Percentiles rank a stretch among this genome's conserved stretches.
phyloP scores from a whole-genome alignment of 2,113 vertebrate species.

The Petrocephalus zakoni region DNA sequence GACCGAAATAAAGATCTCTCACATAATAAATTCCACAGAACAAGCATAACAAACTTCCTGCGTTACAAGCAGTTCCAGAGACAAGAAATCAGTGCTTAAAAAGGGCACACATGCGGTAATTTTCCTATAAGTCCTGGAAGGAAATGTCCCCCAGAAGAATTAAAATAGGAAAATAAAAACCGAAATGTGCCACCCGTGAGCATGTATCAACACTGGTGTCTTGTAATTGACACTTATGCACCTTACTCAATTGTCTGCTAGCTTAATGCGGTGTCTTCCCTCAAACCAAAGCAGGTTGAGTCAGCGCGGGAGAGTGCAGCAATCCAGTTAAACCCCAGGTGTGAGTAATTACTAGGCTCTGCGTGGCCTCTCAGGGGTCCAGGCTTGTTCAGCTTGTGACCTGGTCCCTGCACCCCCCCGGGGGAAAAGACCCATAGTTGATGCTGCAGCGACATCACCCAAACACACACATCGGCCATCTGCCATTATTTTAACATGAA shows the following conservation, averaged over 20 bases:
- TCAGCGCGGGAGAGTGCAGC: not conserved
- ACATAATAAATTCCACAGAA: not conserved
- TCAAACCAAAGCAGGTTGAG: not conserved
- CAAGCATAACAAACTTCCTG: not conserved
- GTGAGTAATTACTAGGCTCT: not conserved
- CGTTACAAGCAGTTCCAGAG: not conserved
- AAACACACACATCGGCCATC: too few relatives aligned
- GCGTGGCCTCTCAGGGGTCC: not conserved
- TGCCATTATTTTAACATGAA: not conserved
- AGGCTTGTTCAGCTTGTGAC: not conserved
- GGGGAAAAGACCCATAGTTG: not conserved
- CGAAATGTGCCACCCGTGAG: not conserved
- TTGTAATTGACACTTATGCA: not conserved
- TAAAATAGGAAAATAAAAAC: not conserved
- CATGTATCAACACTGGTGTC: not conserved
- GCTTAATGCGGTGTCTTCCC: not conserved
- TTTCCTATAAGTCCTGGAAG: not conserved
- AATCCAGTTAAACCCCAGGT: not conserved
- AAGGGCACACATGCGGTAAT: not conserved
- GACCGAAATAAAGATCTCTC: not conserved
- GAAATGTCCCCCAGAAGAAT: not conserved
- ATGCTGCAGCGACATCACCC: not conserved
- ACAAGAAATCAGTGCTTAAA: not conserved
- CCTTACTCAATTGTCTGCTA: not conserved
- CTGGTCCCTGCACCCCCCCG: not conserved